Percentiles rank a stretch among this genome's conserved stretches.
Evolutionary conservation across 2,888 invertebrate genomes (phyloP).

Genomic region (Candidula unifasciata): DNA sequence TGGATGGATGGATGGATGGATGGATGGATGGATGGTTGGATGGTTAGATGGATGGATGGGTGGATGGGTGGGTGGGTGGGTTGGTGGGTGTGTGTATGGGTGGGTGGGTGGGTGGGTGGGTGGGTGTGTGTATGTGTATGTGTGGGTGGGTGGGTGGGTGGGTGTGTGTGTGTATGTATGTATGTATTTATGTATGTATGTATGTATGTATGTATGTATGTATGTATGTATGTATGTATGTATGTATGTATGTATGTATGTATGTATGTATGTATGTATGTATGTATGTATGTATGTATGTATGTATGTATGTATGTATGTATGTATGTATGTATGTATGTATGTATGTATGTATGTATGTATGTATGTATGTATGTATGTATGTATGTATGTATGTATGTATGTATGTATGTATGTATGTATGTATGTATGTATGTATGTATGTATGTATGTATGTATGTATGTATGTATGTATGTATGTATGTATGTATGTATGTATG

Average conservation of each 20-base stretch:
- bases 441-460: neutral
- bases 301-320: neutral
- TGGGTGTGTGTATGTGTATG: no score
- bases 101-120: no score
- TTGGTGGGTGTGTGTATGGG: no score
- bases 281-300: neutral
- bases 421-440: slow-evolving; percentile 13
- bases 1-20: no score
- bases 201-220: no score
- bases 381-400: neutral
- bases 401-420: neutral
- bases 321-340: neutral
- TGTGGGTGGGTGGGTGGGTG: no score
- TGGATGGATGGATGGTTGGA: no score
- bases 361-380: neutral
- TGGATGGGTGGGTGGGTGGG: no score
- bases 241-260: neutral
- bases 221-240: neutral
- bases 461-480: neutral
- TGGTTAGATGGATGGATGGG: no score
- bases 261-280: neutral
- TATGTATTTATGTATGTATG: no score
- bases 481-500: neutral
- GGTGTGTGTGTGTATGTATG: no score
- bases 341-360: neutral